phyloP scores from a whole-genome alignment of 2,888 invertebrate genomes.

The Lasioglossum lativentre region DNA sequence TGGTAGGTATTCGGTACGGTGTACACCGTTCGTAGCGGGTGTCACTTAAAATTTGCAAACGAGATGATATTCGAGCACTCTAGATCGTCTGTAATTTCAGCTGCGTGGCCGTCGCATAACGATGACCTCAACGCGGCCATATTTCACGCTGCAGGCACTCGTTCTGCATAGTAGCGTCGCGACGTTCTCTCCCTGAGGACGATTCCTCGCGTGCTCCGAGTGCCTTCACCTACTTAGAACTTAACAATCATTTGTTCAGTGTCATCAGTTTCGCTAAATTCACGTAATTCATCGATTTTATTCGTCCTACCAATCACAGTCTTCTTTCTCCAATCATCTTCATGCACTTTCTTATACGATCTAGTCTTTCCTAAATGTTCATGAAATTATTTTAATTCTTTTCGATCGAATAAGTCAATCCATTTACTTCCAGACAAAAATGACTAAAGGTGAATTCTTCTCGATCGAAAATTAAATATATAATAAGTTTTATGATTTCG shows the following conservation, averaged over 20 bases:
- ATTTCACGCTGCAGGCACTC: constrained; percentile 61
- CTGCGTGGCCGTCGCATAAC: constrained; percentile 47
- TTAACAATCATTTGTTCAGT: constrained; percentile 9
- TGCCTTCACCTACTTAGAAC: constrained; percentile 45
- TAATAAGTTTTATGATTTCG: too few species aligned
- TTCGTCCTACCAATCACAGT: not conserved
- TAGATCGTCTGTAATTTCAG: constrained; percentile 58
- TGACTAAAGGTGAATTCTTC: too few species aligned
- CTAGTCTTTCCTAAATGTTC: not conserved
- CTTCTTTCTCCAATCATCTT: not conserved
- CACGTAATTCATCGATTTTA: not conserved
- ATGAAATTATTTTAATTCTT: not conserved
- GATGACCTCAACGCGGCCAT: constrained; percentile 48
- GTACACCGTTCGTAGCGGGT: not conserved
- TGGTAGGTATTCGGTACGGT: constrained; percentile 5
- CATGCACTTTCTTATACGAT: too few species aligned
- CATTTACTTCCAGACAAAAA: not conserved
- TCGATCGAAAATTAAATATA: too few species aligned
- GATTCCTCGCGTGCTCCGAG: constrained; percentile 33
- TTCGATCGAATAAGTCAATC: not conserved
- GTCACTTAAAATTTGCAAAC: constrained; percentile 31
- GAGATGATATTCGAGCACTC: constrained; percentile 48
- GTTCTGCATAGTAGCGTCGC: constrained; percentile 60
- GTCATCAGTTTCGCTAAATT: constrained; percentile 24
- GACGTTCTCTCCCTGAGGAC: constrained; percentile 44